A percentile compares a stretch with the other conserved stretches of the same genome.
phyloP scores from a whole-genome alignment of 2,797 vertebrate genomes.

The Varecia variegata region DNA sequence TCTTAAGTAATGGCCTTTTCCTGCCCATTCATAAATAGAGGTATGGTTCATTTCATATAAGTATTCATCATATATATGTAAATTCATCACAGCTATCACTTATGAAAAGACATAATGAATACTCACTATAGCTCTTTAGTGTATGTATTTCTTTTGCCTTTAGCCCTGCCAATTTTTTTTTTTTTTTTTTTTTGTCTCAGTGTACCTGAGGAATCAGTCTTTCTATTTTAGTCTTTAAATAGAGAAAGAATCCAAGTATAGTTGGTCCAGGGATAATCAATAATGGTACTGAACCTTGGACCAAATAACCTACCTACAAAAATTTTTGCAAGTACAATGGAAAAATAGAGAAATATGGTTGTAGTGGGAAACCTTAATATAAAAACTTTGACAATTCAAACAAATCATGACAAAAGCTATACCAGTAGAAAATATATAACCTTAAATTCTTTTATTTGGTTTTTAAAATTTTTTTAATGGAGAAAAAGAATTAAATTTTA shows the following conservation, averaged over 20 bases:
- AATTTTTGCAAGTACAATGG: background rate
- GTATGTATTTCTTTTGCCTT: background rate
- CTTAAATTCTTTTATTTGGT: slow-evolving; percentile 16
- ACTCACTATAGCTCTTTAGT: background rate
- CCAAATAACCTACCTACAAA: background rate
- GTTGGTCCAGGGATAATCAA: background rate
- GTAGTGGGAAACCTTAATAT: background rate
- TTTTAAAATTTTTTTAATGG: background rate
- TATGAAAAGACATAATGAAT: background rate
- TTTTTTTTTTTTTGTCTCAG: background rate
- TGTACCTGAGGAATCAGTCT: background rate
- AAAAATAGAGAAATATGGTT: background rate
- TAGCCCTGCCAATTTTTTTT: background rate
- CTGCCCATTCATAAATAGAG: background rate
- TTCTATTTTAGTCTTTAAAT: slow-evolving; percentile 5
- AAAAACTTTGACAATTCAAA: background rate
- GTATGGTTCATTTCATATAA: background rate
- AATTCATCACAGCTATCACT: background rate
- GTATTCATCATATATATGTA: background rate
- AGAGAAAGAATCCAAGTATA: background rate
- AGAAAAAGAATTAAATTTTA: slow-evolving; percentile 37
- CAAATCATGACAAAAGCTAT: background rate
- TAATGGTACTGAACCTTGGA: slow-evolving; percentile 17
- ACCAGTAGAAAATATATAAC: background rate
- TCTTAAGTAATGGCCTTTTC: background rate